phyloP scores from a whole-genome alignment of 2,888 invertebrate genomes.

The Perizoma affinitatum region DNA sequence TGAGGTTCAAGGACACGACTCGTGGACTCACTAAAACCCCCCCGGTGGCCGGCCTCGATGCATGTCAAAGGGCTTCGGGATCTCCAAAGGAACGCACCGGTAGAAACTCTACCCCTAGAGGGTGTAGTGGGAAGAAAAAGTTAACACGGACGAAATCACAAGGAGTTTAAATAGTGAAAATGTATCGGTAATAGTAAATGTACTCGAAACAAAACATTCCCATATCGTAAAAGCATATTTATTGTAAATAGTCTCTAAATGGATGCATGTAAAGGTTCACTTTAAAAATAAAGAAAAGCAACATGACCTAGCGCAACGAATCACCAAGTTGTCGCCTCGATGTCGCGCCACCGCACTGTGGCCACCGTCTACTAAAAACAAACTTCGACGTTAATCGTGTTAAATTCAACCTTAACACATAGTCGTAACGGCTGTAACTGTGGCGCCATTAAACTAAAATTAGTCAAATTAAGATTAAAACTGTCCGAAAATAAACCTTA shows the following conservation, averaged over 20 bases:
- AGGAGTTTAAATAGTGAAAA: no score
- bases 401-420: conserved; percentile 17
- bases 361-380: conserved; percentile 38
- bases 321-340: conserved; percentile 51
- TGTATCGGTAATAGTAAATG: no score
- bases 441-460: conserved; percentile 28
- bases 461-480: conserved; percentile 20
- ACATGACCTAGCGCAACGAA: conserved; percentile 57
- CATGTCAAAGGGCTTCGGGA: no score
- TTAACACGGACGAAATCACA: no score
- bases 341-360: conserved; percentile 41
- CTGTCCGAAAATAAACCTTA: conserved; percentile 29
- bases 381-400: conserved; percentile 28
- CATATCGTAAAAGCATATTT: conserved; percentile 3
- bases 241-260: conserved; percentile 12
- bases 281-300: conserved; percentile 50
- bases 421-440: conserved; percentile 8
- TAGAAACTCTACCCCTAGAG: no score
- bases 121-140: no score
- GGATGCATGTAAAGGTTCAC: conserved; percentile 25
- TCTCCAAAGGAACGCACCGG: no score
- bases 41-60: no score
- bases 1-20: no score
- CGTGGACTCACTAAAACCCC: no score
- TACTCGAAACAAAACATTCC: no score